phyloP scores from a whole-genome alignment of 2,797 vertebrate species.

The Rhincodon typus region DNA sequence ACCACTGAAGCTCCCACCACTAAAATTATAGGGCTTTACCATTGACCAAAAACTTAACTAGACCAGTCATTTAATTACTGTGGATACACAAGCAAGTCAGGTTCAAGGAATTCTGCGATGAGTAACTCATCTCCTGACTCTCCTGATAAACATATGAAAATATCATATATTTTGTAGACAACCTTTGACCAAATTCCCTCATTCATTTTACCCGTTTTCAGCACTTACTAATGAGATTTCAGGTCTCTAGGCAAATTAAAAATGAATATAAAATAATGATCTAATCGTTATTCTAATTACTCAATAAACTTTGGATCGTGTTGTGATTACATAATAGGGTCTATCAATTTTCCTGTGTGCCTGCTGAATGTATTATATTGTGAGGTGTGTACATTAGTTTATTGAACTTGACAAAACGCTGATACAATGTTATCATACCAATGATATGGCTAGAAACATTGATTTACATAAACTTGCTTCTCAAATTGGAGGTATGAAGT shows the following conservation, averaged over 20 bases:
- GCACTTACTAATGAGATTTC: neutral
- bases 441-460: neutral
- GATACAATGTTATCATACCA: neutral
- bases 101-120: no score
- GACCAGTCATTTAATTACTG: no score
- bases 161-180: no score
- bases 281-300: neutral
- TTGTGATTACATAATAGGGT: neutral
- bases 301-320: neutral
- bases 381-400: neutral
- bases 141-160: no score
- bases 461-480: neutral
- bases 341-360: neutral
- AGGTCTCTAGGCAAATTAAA: neutral
- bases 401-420: neutral
- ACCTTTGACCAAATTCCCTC: neutral
- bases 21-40: no score
- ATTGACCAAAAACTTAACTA: no score
- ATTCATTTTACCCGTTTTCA: neutral
- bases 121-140: no score
- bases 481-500: neutral
- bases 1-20: no score
- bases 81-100: no score
- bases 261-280: neutral
- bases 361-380: neutral